A percentile compares a stretch with the other conserved stretches of the same genome.
Conservation (phyloP, 2,888 invertebrate species). For the Hyalella azteca region DNA sequence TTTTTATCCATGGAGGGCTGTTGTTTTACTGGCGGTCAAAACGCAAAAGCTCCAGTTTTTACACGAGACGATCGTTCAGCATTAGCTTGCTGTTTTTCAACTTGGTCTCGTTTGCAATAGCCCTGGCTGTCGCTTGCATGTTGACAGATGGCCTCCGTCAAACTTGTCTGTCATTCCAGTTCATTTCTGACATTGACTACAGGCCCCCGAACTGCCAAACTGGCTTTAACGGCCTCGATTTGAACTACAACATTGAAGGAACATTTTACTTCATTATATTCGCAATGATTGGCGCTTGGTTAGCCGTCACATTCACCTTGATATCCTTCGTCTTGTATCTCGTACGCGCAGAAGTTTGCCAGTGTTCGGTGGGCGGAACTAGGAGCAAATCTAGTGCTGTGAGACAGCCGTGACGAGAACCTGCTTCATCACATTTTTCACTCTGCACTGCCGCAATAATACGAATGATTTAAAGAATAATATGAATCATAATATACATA, state of each 20-base stretch:
- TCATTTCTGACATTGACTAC: constrained; percentile 37
- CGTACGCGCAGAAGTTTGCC: not conserved
- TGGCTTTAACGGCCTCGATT: not conserved
- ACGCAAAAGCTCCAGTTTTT: not conserved
- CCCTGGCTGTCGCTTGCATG: constrained; percentile 14
- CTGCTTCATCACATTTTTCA: too few relatives aligned
- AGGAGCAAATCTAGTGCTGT: too few relatives aligned
- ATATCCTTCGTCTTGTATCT: not conserved
- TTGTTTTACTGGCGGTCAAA: constrained; percentile 35
- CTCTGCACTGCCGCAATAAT: too few relatives aligned
- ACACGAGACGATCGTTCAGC: not conserved
- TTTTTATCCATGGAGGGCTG: constrained; percentile 39
- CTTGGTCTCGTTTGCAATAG: constrained; percentile 4
- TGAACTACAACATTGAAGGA: constrained; percentile 29
- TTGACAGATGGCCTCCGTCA: constrained; percentile 45
- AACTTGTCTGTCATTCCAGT: constrained; percentile 45
- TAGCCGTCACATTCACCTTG: not conserved
- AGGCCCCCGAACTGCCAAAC: constrained; percentile 21
- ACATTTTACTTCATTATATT: constrained; percentile 23
- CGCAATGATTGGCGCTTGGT: not conserved
- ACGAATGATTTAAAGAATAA: too few relatives aligned
- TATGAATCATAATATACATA: too few relatives aligned
- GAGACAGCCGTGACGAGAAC: too few relatives aligned
- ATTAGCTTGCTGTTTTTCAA: not conserved
- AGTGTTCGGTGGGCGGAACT: not conserved